phyloP scores from a whole-genome alignment of 1,140 invertebrate genomes.

The Yoshiicerus persimilis region DNA sequence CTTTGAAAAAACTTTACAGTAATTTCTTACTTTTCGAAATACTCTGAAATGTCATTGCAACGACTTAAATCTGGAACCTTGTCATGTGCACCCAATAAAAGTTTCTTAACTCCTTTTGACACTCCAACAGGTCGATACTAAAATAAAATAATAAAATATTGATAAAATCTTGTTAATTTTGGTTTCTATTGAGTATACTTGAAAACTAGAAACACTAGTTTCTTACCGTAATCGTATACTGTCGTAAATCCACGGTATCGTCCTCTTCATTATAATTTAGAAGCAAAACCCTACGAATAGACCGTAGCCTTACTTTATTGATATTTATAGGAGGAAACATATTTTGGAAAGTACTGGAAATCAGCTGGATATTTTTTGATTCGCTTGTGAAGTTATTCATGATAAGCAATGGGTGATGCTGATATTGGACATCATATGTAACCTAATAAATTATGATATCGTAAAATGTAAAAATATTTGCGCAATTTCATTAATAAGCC shows the following conservation, averaged over 20 bases:
- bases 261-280: constrained; percentile 85
- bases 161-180: too few species aligned
- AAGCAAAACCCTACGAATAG: constrained; percentile 84
- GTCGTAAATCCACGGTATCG: constrained; percentile 88
- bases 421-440: constrained; percentile 77
- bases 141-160: constrained; percentile 45
- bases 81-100: constrained; percentile 67
- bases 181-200: too few species aligned
- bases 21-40: constrained; percentile 80
- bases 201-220: constrained; percentile 45
- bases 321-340: constrained; percentile 98
- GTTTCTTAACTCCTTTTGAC: constrained; percentile 89
- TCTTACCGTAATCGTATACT: constrained; percentile 79
- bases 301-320: constrained; percentile 81
- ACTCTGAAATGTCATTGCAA: constrained; percentile 88
- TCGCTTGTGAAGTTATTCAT: constrained; percentile 82
- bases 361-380: constrained; percentile 83
- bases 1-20: not conserved
- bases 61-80: constrained; percentile 87
- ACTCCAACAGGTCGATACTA: constrained; percentile 75
- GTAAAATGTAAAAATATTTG: not conserved
- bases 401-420: constrained; percentile 83
- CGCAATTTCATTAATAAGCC: not conserved
- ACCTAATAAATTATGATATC: constrained; percentile 53
- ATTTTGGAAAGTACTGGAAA: constrained; percentile 94